These are phyloP conservation scores for Regulus satrapa DNA, from an alignment of 2,113 vertebrate species.

Conservation along the genomic window DNA sequence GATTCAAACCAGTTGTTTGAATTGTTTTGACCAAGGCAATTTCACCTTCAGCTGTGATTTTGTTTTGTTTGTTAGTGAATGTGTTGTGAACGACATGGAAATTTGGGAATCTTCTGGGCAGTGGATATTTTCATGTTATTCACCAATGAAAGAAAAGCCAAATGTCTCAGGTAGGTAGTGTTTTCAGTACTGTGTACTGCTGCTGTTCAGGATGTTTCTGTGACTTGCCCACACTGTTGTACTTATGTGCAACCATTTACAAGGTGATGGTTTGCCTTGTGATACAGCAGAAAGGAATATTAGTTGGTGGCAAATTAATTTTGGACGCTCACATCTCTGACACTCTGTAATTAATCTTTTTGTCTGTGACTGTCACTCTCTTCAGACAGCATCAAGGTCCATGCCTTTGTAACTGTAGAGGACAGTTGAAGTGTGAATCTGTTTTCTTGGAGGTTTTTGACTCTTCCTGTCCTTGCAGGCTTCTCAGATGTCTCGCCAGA, in stretches of 20 bases:
- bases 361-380: not conserved
- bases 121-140: constrained; percentile 90
- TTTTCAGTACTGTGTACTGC: not conserved
- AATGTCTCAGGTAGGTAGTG: constrained; percentile 80
- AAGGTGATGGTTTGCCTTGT: not conserved
- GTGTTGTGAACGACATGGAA: constrained; percentile 85
- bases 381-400: not conserved
- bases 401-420: not conserved
- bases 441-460: constrained; percentile 19
- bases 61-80: constrained; percentile 73
- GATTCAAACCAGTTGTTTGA: not conserved
- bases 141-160: constrained; percentile 64
- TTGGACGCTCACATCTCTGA: not conserved
- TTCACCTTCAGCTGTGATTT: not conserved
- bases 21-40: not conserved
- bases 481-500: constrained; percentile 89
- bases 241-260: not conserved
- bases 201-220: not conserved
- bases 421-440: not conserved
- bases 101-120: constrained; percentile 87
- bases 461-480: constrained; percentile 72
- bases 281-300: not conserved
- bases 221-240: not conserved
- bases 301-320: not conserved
- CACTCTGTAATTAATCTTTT: not conserved